Conservation (phyloP, 2,888 invertebrate genomes). For the Stenoptilia bipunctidactyla region DNA sequence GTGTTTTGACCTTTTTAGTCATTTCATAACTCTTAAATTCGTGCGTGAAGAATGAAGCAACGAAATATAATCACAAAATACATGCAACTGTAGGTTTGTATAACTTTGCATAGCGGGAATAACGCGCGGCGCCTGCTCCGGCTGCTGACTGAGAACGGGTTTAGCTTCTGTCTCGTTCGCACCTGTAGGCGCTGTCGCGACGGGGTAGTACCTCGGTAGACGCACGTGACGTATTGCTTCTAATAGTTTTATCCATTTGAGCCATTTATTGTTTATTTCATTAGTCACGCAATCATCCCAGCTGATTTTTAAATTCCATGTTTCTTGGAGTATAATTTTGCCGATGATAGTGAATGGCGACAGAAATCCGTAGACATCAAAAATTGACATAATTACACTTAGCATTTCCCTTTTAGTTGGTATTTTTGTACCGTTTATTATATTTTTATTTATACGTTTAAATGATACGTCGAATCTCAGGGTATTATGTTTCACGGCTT, state of each 20-base stretch:
- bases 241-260: conserved; percentile 11
- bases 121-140: background rate
- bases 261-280: conserved; percentile 5
- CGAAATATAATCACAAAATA: conserved; percentile 10
- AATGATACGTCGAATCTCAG: conserved; percentile 17
- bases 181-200: too few species aligned
- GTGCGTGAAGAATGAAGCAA: too few species aligned
- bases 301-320: conserved; percentile 9
- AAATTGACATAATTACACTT: conserved; percentile 17
- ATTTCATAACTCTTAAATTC: too few species aligned
- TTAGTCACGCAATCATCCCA: conserved; percentile 15
- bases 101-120: conserved; percentile 1
- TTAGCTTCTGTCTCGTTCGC: conserved; percentile 6
- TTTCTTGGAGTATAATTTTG: conserved; percentile 17
- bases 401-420: conserved; percentile 18
- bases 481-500: too few species aligned
- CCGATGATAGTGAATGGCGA: conserved; percentile 18
- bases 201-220: conserved; percentile 1
- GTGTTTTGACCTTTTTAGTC: too few species aligned
- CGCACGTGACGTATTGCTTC: conserved; percentile 5
- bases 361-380: conserved; percentile 17
- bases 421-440: conserved; percentile 9
- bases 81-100: conserved; percentile 5
- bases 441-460: conserved; percentile 11
- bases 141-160: background rate